Percentiles rank a stretch among this genome's conserved stretches.
phyloP scores from a whole-genome alignment of 2,888 invertebrate genomes.

The Acleris literana region DNA sequence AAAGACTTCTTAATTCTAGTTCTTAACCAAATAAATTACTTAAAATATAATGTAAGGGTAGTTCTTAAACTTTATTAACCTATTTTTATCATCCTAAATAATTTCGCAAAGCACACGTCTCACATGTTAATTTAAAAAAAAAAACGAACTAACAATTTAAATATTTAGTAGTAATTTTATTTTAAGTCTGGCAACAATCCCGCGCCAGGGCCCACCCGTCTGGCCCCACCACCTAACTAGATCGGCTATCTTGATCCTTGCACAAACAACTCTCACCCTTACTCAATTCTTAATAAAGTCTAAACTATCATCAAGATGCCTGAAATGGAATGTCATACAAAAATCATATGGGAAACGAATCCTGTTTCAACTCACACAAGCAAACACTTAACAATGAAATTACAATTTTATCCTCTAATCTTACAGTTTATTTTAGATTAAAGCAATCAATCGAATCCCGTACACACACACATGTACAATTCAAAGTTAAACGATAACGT shows the following conservation, averaged over 20 bases:
- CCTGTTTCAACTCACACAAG: constrained; percentile 64
- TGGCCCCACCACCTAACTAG: constrained; percentile 63
- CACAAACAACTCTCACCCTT: constrained; percentile 47
- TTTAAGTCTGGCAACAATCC: constrained; percentile 51
- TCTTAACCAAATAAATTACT: no score
- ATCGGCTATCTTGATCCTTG: constrained; percentile 49
- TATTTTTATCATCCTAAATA: neutral
- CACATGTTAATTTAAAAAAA: neutral
- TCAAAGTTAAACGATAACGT: constrained; percentile 36
- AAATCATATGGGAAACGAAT: constrained; percentile 79
- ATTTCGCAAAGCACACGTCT: neutral
- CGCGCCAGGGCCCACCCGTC: constrained; percentile 52
- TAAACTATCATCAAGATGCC: constrained; percentile 40
- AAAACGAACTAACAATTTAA: constrained; percentile 14
- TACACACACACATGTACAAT: constrained; percentile 26
- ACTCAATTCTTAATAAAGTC: neutral
- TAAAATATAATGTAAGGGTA: neutral
- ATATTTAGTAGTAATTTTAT: constrained; percentile 45
- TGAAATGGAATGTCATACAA: constrained; percentile 72
- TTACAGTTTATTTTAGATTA: constrained; percentile 9
- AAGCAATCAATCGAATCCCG: constrained; percentile 15
- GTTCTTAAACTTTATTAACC: neutral
- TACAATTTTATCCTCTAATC: neutral
- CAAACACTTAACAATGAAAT: neutral
- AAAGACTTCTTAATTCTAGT: no score